Conservation (phyloP, 2,113 vertebrate species). For the Lucifuga dentata region DNA sequence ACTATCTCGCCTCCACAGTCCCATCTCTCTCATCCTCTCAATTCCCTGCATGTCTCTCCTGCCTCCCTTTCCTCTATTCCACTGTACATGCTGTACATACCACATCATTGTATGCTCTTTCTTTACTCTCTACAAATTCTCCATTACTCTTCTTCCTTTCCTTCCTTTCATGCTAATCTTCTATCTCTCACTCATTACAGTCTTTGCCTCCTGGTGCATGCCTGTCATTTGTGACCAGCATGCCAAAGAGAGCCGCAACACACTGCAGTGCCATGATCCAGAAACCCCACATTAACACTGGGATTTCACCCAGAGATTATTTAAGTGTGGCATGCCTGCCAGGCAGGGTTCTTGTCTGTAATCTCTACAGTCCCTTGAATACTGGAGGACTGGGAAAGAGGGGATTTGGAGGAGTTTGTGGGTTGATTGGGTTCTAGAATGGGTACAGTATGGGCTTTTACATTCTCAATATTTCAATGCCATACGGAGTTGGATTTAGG, state of each 20-base stretch:
- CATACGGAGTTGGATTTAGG: conserved; percentile 74
- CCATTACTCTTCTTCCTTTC: conserved; percentile 28
- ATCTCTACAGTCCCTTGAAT: conserved; percentile 76
- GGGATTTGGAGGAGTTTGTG: conserved; percentile 73
- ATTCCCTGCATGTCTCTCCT: conserved; percentile 49
- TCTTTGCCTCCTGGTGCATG: conserved; percentile 59
- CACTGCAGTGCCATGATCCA: conserved; percentile 75
- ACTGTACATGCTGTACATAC: conserved; percentile 44
- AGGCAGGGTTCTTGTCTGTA: conserved; percentile 79
- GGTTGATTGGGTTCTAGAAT: conserved; percentile 75
- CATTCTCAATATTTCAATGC: conserved; percentile 81
- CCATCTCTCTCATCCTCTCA: conserved; percentile 60
- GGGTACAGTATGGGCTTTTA: conserved; percentile 73
- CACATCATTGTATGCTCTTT: conserved; percentile 59
- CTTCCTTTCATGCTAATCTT: conserved; percentile 57
- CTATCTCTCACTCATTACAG: conserved; percentile 38
- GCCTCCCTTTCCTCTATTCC: conserved; percentile 54
- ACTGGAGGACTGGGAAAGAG: conserved; percentile 69
- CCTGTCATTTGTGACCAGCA: conserved; percentile 63
- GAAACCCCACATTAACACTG: conserved; percentile 79
- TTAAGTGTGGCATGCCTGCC: conserved; percentile 82
- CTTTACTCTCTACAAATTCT: conserved; percentile 31
- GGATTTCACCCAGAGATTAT: conserved; percentile 82
- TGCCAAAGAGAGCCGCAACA: conserved; percentile 54
- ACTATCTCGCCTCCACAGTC: conserved; percentile 70